Conservation (phyloP, 1,140 invertebrate genomes). For the Diplogasteroides magnus region DNA sequence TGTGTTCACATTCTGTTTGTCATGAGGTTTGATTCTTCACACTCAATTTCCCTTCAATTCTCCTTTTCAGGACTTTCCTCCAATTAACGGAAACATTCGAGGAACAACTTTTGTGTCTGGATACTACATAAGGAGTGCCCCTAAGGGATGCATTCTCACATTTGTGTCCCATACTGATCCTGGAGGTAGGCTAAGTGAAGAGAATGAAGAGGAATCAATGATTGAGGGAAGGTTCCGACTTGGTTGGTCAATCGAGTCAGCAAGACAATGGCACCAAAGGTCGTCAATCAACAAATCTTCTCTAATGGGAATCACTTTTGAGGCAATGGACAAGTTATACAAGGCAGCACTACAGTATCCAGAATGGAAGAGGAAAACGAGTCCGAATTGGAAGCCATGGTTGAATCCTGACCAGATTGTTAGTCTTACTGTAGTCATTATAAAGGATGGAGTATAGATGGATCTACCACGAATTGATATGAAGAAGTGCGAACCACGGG, state of each 20-base stretch:
- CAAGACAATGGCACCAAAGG: conserved; percentile 75
- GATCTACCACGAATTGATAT: too few species aligned
- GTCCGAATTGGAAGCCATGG: conserved; percentile 76
- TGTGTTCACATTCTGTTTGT: conserved; percentile 81
- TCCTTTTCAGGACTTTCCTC: conserved; percentile 65
- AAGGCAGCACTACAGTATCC: conserved; percentile 73
- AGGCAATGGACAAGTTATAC: conserved; percentile 72
- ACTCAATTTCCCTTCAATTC: too few species aligned
- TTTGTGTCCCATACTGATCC: conserved; percentile 83
- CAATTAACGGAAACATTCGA: conserved; percentile 73
- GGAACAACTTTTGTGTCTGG: conserved; percentile 69
- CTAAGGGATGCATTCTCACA: conserved; percentile 69
- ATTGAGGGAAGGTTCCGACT: conserved; percentile 68
- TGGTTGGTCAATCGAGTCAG: conserved; percentile 85
- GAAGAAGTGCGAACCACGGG: too few species aligned
- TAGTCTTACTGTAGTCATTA: not conserved
- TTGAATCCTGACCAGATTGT: conserved; percentile 70
- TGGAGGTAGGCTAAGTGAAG: conserved; percentile 61
- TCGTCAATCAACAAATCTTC: too few species aligned
- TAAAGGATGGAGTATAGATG: too few species aligned
- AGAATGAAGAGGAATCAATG: not conserved
- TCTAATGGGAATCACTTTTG: too few species aligned
- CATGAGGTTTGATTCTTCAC: conserved; percentile 65
- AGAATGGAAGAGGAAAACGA: conserved; percentile 72
- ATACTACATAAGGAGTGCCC: conserved; percentile 60